These are phyloP conservation scores for Pempheris klunzingeri DNA, from an alignment of 2,797 vertebrate genomes.

Conservation along the genomic window DNA sequence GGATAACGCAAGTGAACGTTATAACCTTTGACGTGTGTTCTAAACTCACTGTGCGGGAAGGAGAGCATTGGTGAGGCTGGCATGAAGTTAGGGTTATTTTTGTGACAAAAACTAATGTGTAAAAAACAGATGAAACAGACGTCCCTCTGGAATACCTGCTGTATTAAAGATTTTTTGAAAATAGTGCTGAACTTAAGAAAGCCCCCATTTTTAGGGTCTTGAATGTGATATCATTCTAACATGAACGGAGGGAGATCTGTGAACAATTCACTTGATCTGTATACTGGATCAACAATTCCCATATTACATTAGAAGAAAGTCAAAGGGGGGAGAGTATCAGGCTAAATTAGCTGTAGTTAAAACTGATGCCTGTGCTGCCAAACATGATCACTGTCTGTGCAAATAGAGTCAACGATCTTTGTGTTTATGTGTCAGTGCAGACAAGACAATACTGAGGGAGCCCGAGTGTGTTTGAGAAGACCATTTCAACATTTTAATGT, in stretches of 20 bases:
- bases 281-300: slow-evolving; percentile 12
- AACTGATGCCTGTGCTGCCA: slow-evolving; percentile 1
- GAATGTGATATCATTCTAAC: neutral
- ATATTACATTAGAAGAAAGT: neutral
- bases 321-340: neutral
- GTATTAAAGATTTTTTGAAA: no score
- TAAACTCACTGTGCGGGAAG: no score
- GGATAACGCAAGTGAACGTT: no score
- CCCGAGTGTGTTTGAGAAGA: neutral
- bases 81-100: no score
- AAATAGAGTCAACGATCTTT: neutral
- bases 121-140: no score
- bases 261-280: neutral
- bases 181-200: no score
- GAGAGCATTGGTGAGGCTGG: no score
- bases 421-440: neutral
- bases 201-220: neutral
- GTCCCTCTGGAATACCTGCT: no score
- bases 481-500: neutral
- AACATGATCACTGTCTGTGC: neutral
- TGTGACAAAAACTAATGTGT: no score
- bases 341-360: neutral
- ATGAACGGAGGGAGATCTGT: slow-evolving; percentile 2
- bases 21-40: no score
- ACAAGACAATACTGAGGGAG: no score